phyloP scores from a whole-genome alignment of 2,113 vertebrate genomes.

The Platanista minor region DNA sequence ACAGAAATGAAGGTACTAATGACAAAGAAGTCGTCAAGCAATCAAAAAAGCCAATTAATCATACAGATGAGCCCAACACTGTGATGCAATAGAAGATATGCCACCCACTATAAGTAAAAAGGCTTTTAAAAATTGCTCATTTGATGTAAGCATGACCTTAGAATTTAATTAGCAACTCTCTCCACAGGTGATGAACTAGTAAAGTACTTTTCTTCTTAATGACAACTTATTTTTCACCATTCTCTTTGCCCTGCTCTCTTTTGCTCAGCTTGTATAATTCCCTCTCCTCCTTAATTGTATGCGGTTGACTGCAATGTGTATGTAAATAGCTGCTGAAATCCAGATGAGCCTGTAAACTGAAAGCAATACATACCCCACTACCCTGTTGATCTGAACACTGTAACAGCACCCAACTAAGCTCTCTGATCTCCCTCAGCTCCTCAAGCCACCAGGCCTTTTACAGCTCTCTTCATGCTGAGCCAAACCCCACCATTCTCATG shows the following conservation, averaged over 20 bases:
- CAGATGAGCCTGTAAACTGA: neutral
- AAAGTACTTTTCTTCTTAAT: constrained; percentile 49
- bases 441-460: neutral
- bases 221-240: constrained; percentile 18
- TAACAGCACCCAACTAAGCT: neutral
- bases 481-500: neutral
- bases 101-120: constrained; percentile 47
- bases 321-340: constrained; percentile 17
- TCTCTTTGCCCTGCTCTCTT: constrained; percentile 4
- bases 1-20: constrained; percentile 75
- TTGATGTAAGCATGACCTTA: constrained; percentile 76
- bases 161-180: constrained; percentile 75
- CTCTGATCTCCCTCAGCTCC: neutral
- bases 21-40: constrained; percentile 75
- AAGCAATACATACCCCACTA: neutral
- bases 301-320: neutral
- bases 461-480: neutral
- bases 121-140: constrained; percentile 72
- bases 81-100: constrained; percentile 76
- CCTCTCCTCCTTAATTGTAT: neutral
- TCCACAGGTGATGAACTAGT: constrained; percentile 71
- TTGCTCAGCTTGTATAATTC: neutral
- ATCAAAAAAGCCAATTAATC: constrained; percentile 85
- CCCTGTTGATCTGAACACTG: neutral
- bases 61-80: constrained; percentile 74